Conservation (phyloP, 2,888 invertebrate genomes). For the Hipparchia sbordonii region DNA sequence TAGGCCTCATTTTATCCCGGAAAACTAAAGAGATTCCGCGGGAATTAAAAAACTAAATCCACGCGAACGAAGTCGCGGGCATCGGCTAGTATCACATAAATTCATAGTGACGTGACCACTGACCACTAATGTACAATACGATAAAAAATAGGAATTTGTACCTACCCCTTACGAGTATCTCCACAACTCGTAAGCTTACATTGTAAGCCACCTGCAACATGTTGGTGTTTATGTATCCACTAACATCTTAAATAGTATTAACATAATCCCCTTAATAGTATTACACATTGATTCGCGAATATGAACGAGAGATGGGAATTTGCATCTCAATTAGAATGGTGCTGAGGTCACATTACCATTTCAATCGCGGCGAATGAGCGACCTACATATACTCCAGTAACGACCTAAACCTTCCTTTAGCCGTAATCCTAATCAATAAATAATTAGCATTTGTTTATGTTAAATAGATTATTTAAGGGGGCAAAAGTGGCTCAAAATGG, state of each 20-base stretch:
- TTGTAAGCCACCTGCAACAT: background rate
- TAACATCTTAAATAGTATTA: background rate
- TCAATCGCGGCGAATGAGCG: constrained; percentile 70
- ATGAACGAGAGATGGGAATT: constrained; percentile 50
- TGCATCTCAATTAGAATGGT: constrained; percentile 70
- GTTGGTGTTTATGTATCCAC: background rate
- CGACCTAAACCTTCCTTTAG: constrained; percentile 27
- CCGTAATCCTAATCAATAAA: constrained; percentile 14
- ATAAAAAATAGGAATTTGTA: too few species aligned
- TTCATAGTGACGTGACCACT: too few species aligned
- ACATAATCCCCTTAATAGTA: background rate
- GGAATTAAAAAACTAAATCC: too few species aligned
- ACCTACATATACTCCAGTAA: constrained; percentile 38
- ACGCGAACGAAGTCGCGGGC: too few species aligned
- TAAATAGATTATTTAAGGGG: too few species aligned
- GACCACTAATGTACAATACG: too few species aligned
- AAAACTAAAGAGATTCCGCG: too few species aligned
- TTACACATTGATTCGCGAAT: constrained; percentile 19
- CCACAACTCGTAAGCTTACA: background rate
- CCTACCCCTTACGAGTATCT: too few species aligned
- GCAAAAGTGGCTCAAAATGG: too few species aligned
- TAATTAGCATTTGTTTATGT: too few species aligned
- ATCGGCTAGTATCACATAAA: too few species aligned
- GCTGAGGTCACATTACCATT: constrained; percentile 69
- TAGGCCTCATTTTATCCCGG: too few species aligned